Conservation (phyloP, 1,140 invertebrate species). For the Ditylenchus dipsaci region DNA sequence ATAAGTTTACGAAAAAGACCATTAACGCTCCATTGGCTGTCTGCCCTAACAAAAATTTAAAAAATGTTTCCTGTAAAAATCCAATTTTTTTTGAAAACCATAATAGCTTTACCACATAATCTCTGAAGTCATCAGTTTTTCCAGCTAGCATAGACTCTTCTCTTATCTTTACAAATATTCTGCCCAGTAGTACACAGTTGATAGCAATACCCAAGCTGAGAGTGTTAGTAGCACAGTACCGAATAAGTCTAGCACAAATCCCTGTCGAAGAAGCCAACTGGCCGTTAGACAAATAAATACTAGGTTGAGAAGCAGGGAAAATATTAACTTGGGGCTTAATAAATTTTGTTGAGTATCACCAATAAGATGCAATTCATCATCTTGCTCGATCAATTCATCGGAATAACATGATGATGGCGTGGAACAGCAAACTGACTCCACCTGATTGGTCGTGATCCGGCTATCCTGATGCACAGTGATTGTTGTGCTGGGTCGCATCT, state of each 20-base stretch:
- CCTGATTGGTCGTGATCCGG: background rate
- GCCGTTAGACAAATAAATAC: background rate
- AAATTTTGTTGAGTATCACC: background rate
- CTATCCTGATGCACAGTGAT: background rate
- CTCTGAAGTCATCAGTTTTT: slow-evolving; percentile 1
- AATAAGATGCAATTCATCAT: slow-evolving; percentile 7
- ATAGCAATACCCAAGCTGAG: background rate
- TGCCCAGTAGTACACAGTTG: background rate
- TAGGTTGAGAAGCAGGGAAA: background rate
- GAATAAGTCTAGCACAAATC: slow-evolving; percentile 3
- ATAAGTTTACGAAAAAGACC: too few relatives aligned
- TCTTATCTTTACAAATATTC: background rate
- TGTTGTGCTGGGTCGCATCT: too few relatives aligned
- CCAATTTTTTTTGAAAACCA: too few relatives aligned
- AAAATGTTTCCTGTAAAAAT: too few relatives aligned
- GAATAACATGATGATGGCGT: background rate
- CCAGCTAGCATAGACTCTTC: background rate
- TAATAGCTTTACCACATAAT: background rate
- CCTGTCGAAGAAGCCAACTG: slow-evolving; percentile 1
- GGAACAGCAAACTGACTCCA: background rate
- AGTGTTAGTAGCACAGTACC: slow-evolving; percentile 1
- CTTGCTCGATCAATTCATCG: background rate
- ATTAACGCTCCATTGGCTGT: too few relatives aligned
- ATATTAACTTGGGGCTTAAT: background rate
- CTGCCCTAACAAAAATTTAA: too few relatives aligned